phyloP scores from a whole-genome alignment of 2,113 vertebrate species.

The Etheostoma cragini region DNA sequence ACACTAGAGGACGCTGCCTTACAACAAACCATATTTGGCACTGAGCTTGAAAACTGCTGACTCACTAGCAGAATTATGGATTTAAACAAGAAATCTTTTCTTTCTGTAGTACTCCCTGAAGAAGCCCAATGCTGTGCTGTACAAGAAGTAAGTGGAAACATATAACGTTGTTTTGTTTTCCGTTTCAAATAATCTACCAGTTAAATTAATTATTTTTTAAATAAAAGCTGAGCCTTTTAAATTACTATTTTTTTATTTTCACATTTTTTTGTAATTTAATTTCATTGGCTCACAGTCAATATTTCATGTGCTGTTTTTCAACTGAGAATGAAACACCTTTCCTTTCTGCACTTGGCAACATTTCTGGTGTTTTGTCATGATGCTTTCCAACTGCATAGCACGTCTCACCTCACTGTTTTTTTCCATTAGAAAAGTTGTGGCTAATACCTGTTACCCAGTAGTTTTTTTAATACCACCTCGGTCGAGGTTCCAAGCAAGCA shows the following conservation, averaged over 20 bases:
- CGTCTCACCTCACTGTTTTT: no score
- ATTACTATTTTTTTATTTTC: background rate
- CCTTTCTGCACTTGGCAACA: background rate
- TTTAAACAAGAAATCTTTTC: background rate
- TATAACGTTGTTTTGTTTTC: background rate
- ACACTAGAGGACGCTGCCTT: no score
- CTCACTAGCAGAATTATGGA: background rate
- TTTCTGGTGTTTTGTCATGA: background rate
- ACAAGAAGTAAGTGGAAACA: constrained; percentile 91
- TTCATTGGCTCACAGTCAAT: background rate
- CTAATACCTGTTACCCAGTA: no score
- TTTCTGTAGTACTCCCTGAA: constrained; percentile 91
- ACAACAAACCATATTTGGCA: background rate
- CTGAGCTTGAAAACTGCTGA: background rate
- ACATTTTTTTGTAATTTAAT: background rate
- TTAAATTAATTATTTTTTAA: background rate
- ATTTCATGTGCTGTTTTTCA: background rate
- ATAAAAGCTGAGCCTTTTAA: background rate
- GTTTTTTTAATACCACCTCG: no score
- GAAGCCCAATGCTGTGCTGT: constrained; percentile 93
- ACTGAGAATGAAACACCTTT: background rate
- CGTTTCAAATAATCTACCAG: background rate
- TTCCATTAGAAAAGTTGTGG: no score
- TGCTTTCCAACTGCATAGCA: no score
- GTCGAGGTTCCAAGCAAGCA: no score